Percentiles rank a stretch among this genome's conserved stretches.
Evolutionary conservation across 1,140 invertebrate genomes (phyloP).

Genomic region (Protaetia brevitarsis): DNA sequence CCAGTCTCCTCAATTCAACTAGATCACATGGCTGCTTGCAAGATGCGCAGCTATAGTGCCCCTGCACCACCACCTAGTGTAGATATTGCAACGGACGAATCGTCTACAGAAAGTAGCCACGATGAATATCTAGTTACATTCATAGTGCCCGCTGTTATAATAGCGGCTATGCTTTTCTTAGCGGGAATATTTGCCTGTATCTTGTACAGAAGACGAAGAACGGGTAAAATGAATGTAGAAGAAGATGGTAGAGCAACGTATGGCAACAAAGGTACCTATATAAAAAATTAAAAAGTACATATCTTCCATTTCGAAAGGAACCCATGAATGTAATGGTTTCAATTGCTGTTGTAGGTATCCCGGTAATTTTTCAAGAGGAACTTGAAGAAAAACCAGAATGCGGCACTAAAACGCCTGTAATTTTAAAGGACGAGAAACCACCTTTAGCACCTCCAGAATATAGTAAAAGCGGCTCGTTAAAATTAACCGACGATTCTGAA

Average conservation of each 20-base stretch:
- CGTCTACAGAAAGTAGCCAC: conserved; percentile 50
- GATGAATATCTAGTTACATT: conserved; percentile 88
- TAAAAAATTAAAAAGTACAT: neutral
- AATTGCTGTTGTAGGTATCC: conserved; percentile 62
- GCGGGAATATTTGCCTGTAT: conserved; percentile 85
- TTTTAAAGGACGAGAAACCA: conserved; percentile 90
- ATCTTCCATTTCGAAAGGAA: no score
- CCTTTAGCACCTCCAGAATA: conserved; percentile 77
- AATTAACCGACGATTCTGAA: conserved; percentile 55
- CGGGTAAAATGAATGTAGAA: conserved; percentile 77
- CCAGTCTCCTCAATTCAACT: conserved; percentile 71
- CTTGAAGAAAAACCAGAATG: conserved; percentile 79
- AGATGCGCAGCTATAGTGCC: conserved; percentile 32
- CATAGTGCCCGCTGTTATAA: conserved; percentile 85
- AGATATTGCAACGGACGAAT: conserved; percentile 50
- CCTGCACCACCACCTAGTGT: neutral
- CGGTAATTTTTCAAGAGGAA: conserved; percentile 93
- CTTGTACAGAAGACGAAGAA: conserved; percentile 77
- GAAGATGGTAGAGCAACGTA: conserved; percentile 79
- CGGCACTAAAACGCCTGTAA: conserved; percentile 85
- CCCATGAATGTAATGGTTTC: no score
- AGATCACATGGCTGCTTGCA: conserved; percentile 68
- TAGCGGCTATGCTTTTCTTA: conserved; percentile 82
- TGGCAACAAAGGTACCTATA: conserved; percentile 61
- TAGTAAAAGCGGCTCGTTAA: conserved; percentile 56